Evolutionary conservation across 35 echinoderm and acorn worm genomes (phyloP), one percentile per base, ranked within the genome.

Genomic region (Holothuria glaberrima): DNA sequence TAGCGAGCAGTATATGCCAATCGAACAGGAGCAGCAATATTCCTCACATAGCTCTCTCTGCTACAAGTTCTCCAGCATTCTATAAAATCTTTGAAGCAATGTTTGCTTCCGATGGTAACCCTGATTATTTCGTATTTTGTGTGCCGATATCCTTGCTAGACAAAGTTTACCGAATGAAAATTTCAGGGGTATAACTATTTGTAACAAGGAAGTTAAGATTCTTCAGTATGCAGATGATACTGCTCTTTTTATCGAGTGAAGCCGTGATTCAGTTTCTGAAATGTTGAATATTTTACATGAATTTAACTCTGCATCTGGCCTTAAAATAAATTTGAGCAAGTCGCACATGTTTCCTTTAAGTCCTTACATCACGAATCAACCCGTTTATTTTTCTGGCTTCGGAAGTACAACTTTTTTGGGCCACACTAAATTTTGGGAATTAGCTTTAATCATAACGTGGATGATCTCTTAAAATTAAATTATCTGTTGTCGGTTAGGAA

Each of bases 391-490:
- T 12, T 9, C 71, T 75, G 71, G 31, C 3, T 75, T 75, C 20
- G 31, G 5, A 26, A 31, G 17, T 41, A 41, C 7, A 30, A 7
- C 2, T 20, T 30, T 7, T 75, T 31, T 75, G 33, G 71, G 71
- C 2, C 71, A 6, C 19, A 33, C 26, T 26, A 75, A 30, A 26
- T 75, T 75, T 41, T 75, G 6, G 71, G 71, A 21, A 75, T 75
- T 41, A 30, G 19, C 18, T 75, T 75, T 30, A 75, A 6, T 20
- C 24, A 75, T 75, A 35, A 75, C 20, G 35, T 14, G 9, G 26
- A 75, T 75, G 71, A 75, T n/a, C 71, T 75, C 5, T 75, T 75
- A 12, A 75, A n/a, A 41, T 35, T 75, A 21, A 75, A 75, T 75
- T 75, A 75, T 75, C 71, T 75, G 36, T 41, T 2, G 7, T 41